These are phyloP conservation scores for Clunio marinus DNA, from an alignment of 2,888 invertebrate species.

Conservation along the genomic window DNA sequence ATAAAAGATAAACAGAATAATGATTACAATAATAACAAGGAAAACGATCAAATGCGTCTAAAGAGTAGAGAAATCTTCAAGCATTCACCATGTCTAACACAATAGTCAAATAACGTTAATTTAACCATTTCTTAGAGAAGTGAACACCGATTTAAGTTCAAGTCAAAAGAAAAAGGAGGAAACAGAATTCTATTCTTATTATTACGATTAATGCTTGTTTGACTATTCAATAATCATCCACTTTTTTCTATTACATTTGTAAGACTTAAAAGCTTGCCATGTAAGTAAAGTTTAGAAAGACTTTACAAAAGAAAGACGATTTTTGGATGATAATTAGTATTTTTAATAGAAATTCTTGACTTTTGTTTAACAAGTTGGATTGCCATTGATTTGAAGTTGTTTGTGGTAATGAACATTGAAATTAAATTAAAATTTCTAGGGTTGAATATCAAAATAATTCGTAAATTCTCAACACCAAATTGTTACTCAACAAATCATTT, in stretches of 20 bases:
- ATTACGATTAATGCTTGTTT: slow-evolving; percentile 34
- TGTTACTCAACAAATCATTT: no score
- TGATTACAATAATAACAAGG: slow-evolving; percentile 12
- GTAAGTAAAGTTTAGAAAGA: neutral
- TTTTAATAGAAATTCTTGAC: neutral
- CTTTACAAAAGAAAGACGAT: neutral
- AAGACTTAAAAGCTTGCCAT: slow-evolving; percentile 11
- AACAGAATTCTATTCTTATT: slow-evolving; percentile 29
- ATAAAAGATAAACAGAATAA: slow-evolving; percentile 36
- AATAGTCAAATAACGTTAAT: slow-evolving; percentile 38
- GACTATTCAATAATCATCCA: slow-evolving; percentile 34
- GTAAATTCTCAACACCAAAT: no score
- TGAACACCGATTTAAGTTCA: neutral
- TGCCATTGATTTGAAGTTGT: no score
- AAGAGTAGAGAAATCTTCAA: neutral
- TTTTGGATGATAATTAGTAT: neutral
- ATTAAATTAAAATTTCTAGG: no score
- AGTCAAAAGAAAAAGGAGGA: neutral
- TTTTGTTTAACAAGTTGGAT: no score
- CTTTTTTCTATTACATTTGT: neutral
- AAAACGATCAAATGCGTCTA: slow-evolving; percentile 5
- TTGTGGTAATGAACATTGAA: no score
- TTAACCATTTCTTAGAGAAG: slow-evolving; percentile 36
- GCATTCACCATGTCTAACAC: slow-evolving; percentile 30
- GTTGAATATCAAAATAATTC: no score